These are phyloP conservation scores for Onychomys arenicola DNA, from an alignment of 2,797 vertebrate genomes.

Conservation along the genomic window DNA sequence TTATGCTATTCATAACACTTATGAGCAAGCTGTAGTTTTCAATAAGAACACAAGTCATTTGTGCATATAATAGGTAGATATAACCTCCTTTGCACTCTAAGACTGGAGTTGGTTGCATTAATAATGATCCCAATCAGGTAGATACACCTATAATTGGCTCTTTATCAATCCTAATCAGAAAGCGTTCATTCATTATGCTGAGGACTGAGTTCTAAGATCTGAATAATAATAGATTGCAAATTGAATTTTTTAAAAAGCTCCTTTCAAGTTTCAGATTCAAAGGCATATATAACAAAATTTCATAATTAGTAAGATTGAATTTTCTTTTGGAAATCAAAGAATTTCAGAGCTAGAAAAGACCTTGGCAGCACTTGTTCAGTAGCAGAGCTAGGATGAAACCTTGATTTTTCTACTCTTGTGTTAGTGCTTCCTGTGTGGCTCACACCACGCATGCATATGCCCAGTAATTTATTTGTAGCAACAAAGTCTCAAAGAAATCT, in stretches of 20 bases:
- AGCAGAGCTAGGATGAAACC: neutral
- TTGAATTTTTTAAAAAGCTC: constrained; percentile 46
- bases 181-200: constrained; percentile 52
- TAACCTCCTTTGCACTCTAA: constrained; percentile 5
- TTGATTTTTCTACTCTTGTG: neutral
- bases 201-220: constrained; percentile 59
- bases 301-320: neutral
- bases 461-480: constrained; percentile 20
- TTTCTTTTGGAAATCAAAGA: constrained; percentile 48
- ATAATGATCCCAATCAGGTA: constrained; percentile 45
- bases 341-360: neutral
- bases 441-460: neutral
- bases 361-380: neutral
- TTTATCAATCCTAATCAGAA: constrained; percentile 67
- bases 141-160: constrained; percentile 25
- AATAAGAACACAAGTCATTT: constrained; percentile 67
- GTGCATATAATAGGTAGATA: constrained; percentile 55
- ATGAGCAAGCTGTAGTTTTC: constrained; percentile 67
- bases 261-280: constrained; percentile 53
- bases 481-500: constrained; percentile 42
- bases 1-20: constrained; percentile 62
- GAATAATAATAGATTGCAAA: constrained; percentile 46
- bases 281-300: constrained; percentile 14
- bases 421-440: constrained; percentile 11
- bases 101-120: constrained; percentile 57